Evolutionary conservation across 2,113 vertebrate species (phyloP).

Genomic region (Anguilla rostrata): DNA sequence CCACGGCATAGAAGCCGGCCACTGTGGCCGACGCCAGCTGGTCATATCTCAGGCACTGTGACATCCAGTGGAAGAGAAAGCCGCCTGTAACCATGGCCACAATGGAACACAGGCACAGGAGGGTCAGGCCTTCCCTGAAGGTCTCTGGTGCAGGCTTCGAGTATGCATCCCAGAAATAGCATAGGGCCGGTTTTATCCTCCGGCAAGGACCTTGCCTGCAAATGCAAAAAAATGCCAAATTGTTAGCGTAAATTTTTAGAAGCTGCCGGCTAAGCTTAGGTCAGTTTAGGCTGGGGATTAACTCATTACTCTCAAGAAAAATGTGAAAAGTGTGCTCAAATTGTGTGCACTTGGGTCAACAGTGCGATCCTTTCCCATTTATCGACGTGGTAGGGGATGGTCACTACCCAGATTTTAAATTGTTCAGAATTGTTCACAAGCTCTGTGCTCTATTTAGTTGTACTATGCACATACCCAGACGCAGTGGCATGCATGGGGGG

Average conservation of each 20-base stretch:
- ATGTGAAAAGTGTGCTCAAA: too few relatives aligned
- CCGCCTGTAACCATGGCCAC: slow-evolving; percentile 55
- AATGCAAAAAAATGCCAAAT: neutral
- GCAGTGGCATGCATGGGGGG: too few relatives aligned
- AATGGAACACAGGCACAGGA: slow-evolving; percentile 72
- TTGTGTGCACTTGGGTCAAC: too few relatives aligned
- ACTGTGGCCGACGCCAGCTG: slow-evolving; percentile 24
- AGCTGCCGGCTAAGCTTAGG: neutral
- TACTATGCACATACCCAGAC: too few relatives aligned
- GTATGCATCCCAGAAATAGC: slow-evolving; percentile 75
- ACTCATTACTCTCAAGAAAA: too few relatives aligned
- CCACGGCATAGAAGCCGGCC: slow-evolving; percentile 59
- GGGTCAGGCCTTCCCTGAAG: slow-evolving; percentile 64
- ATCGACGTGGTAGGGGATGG: too few relatives aligned
- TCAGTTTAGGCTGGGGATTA: too few relatives aligned
- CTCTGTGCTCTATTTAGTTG: too few relatives aligned
- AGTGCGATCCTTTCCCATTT: too few relatives aligned
- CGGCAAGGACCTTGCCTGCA: slow-evolving; percentile 35
- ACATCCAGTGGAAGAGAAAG: slow-evolving; percentile 80
- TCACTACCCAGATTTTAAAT: too few relatives aligned
- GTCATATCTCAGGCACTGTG: slow-evolving; percentile 68
- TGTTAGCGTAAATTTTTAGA: neutral
- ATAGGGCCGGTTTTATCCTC: slow-evolving; percentile 35
- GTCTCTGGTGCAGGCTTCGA: slow-evolving; percentile 69
- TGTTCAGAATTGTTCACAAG: too few relatives aligned